Evolutionary conservation across 2,113 vertebrate genomes (phyloP).

Genomic region (Poicephalus gulielmi): DNA sequence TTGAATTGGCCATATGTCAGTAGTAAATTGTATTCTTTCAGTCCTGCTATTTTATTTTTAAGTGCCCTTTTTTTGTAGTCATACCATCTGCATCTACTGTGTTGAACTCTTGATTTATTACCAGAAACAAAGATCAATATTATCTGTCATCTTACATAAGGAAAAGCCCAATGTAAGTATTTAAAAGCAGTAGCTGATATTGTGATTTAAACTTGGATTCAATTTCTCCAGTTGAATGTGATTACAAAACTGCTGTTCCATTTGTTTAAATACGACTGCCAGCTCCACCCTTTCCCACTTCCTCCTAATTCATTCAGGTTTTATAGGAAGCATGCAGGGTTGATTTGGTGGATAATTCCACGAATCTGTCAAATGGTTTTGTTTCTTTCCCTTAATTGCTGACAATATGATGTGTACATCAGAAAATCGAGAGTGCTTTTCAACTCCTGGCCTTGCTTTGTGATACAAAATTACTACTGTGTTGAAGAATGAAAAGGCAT

Average conservation of each 20-base stretch:
- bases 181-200: not conserved
- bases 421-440: not conserved
- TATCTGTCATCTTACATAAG: not conserved
- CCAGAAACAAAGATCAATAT: not conserved
- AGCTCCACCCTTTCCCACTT: conserved; percentile 3
- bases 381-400: not conserved
- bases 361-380: not conserved
- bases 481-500: not conserved
- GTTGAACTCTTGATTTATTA: not conserved
- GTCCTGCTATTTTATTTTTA: not conserved
- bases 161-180: not conserved
- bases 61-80: not conserved
- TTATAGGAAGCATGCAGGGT: not conserved
- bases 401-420: not conserved
- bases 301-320: not conserved
- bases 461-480: not conserved
- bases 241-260: not conserved
- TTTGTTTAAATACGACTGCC: not conserved
- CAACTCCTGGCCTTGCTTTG: not conserved
- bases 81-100: not conserved
- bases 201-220: not conserved
- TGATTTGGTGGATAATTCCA: not conserved
- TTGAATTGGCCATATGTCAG: not conserved
- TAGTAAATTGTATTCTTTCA: not conserved
- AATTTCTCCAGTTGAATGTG: not conserved